Evolutionary conservation across 2,113 vertebrate genomes (phyloP).

Genomic region (Dissostichus mawsoni): DNA sequence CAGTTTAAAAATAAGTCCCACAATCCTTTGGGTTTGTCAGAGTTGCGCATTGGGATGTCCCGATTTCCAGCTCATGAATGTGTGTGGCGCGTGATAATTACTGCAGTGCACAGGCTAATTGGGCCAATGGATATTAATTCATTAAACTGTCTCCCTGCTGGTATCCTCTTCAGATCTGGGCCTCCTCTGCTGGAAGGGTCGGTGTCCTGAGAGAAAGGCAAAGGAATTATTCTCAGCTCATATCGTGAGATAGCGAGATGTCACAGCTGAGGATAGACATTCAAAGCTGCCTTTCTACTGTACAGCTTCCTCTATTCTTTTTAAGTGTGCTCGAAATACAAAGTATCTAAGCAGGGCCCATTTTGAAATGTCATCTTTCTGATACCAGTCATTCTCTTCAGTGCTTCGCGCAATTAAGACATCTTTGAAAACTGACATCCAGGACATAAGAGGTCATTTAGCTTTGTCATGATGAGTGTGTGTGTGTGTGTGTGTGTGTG

Average conservation of each 20-base stretch:
- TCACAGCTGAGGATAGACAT: slow-evolving; percentile 35
- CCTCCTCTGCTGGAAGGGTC: slow-evolving; percentile 67
- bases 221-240: slow-evolving; percentile 63
- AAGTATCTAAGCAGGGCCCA: slow-evolving; percentile 1
- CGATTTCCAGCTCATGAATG: slow-evolving; percentile 63
- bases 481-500: not conserved
- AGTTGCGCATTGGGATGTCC: slow-evolving; percentile 75
- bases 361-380: slow-evolving; percentile 13
- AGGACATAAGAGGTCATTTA: not conserved
- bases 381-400: not conserved
- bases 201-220: slow-evolving; percentile 67
- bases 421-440: not conserved
- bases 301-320: slow-evolving; percentile 1
- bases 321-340: slow-evolving; percentile 34
- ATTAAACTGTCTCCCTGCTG: slow-evolving; percentile 83
- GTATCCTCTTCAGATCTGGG: slow-evolving; percentile 78
- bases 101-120: slow-evolving; percentile 83
- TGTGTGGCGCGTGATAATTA: slow-evolving; percentile 75
- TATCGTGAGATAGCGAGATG: slow-evolving; percentile 48
- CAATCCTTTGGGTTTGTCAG: slow-evolving; percentile 76
- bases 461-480: not conserved
- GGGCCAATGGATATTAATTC: slow-evolving; percentile 84
- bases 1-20: slow-evolving; percentile 82
- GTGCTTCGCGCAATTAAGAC: not conserved
- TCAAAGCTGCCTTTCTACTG: slow-evolving; percentile 18